A percentile compares a stretch with the other conserved stretches of the same genome.
phyloP scores from a whole-genome alignment of 1,140 invertebrate genomes.

The Agrilus planipennis region DNA sequence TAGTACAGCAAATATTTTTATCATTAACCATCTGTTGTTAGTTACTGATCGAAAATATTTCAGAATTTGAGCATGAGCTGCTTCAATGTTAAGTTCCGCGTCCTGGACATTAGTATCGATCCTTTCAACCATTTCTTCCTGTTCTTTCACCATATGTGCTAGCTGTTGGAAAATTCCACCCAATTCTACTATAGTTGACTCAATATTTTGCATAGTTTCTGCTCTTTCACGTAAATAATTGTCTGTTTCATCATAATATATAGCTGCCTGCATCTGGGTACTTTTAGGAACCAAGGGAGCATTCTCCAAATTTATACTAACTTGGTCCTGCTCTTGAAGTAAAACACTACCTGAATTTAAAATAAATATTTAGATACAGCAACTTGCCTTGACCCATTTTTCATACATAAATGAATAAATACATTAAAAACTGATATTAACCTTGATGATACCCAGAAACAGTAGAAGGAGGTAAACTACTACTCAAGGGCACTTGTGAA shows the following conservation, averaged over 20 bases:
- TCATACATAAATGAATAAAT: neutral
- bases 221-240: conserved; percentile 84
- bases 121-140: conserved; percentile 96
- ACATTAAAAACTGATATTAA: conserved; percentile 2
- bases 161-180: conserved; percentile 97
- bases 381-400: neutral
- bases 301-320: conserved; percentile 63
- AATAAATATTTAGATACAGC: conserved; percentile 3
- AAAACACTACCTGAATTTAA: conserved; percentile 25
- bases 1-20: conserved; percentile 96
- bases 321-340: conserved; percentile 57
- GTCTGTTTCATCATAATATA: conserved; percentile 76
- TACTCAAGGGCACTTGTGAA: conserved; percentile 59
- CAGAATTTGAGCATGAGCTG: conserved; percentile 91
- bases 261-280: conserved; percentile 46
- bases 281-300: conserved; percentile 26
- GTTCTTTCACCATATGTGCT: conserved; percentile 98
- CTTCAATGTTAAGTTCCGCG: conserved; percentile 91
- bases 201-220: conserved; percentile 98
- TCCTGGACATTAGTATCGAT: conserved; percentile 97
- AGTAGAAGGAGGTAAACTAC: conserved; percentile 61
- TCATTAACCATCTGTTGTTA: conserved; percentile 97
- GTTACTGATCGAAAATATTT: conserved; percentile 98
- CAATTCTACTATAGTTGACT: conserved; percentile 97
- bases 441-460: conserved; percentile 34